Conservation (phyloP, 2,113 vertebrate species). For the Conger conger region DNA sequence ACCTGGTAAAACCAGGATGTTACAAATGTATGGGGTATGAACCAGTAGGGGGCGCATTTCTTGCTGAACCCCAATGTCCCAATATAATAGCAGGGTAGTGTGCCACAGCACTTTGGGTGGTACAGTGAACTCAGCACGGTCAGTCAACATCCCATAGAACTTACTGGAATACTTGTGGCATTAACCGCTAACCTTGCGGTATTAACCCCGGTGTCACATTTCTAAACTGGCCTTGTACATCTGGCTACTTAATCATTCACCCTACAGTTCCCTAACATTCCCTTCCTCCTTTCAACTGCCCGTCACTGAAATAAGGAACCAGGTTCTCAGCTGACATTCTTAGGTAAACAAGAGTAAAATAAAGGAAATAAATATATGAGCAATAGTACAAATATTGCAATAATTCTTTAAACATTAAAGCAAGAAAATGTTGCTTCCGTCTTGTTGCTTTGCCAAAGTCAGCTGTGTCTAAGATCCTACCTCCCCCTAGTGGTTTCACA, state of each 20-base stretch:
- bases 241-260: not conserved
- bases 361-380: not conserved
- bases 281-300: not conserved
- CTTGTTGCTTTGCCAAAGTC: not conserved
- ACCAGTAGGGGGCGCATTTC: not conserved
- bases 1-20: not conserved
- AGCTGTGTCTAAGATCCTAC: not conserved
- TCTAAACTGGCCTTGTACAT: not conserved
- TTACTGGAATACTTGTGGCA: not conserved
- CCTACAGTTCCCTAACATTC: not conserved
- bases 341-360: not conserved
- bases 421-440: not conserved
- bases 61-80: not conserved
- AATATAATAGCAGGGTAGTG: not conserved
- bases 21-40: not conserved
- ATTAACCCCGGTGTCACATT: not conserved
- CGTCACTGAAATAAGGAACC: not conserved
- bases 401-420: not conserved
- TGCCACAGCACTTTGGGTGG: not conserved
- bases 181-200: not conserved
- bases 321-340: not conserved
- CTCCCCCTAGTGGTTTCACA: slow-evolving; percentile 11
- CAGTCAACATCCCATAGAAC: not conserved
- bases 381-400: no score
- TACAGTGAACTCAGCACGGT: not conserved